Evolutionary conservation across 2,797 vertebrate genomes (phyloP).

Genomic region (Champsocephalus esox): DNA sequence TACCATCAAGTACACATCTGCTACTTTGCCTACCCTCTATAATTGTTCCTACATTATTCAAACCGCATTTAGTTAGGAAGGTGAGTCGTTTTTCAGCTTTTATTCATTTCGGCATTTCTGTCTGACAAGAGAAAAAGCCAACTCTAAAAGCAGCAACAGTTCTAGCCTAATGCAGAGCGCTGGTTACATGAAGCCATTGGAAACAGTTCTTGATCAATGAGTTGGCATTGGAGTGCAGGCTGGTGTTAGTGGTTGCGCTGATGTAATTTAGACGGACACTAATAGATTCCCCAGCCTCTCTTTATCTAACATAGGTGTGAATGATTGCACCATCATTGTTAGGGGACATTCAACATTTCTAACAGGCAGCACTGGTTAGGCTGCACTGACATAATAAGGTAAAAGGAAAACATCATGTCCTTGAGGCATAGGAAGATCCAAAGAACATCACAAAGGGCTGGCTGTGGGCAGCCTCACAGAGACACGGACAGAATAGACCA

Average conservation of each 20-base stretch:
- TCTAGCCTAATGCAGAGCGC: constrained; percentile 46
- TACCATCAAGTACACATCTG: constrained; percentile 15
- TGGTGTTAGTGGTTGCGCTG: constrained; percentile 67
- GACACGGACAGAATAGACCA: constrained; percentile 11
- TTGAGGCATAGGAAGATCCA: constrained; percentile 20
- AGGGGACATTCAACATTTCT: constrained; percentile 40
- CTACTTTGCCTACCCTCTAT: constrained; percentile 10
- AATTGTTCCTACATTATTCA: constrained; percentile 47
- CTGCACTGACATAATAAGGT: constrained; percentile 46
- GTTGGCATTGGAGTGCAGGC: constrained; percentile 60
- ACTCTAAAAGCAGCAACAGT: constrained; percentile 14
- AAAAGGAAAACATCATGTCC: constrained; percentile 49
- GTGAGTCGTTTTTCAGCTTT: constrained; percentile 58
- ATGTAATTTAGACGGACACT: constrained; percentile 77
- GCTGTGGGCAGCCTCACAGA: not conserved
- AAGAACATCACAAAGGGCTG: constrained; percentile 27
- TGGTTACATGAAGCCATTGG: constrained; percentile 68
- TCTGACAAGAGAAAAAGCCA: constrained; percentile 14
- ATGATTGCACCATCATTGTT: constrained; percentile 61
- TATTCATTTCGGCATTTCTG: constrained; percentile 55
- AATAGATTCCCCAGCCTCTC: constrained; percentile 70
- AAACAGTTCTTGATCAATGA: constrained; percentile 71
- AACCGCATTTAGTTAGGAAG: constrained; percentile 35
- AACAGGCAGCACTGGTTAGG: constrained; percentile 39
- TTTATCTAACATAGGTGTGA: constrained; percentile 72